Base-by-base conservation (phyloP, 2,888 invertebrate genomes). In the Dorcus hopei region DNA sequence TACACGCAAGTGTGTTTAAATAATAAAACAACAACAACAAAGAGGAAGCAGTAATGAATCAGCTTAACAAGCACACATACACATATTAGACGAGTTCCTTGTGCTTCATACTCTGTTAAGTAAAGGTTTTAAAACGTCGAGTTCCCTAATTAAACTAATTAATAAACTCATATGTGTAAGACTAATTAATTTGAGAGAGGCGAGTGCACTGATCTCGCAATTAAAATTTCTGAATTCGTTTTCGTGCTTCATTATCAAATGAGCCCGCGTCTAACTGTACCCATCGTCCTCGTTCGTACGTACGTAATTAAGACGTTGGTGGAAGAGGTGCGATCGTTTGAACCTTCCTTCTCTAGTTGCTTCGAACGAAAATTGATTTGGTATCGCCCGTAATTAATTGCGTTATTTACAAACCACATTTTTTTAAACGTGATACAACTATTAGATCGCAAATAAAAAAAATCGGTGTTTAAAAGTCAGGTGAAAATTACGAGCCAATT, bases 71-170 rank as follows among this genome's bases (percentile, higher is more conserved):
- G 9, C n/a, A 3, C 3, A 19, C 23, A 9, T 16, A 16, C 45
- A 9, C 23, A 19, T 19, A 45, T 14, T 16, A 33, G 26, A 1
- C 26, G 26, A 45, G 33, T 42, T 53, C 19, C 47, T 52, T 52
- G 40, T 52, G 39, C 33, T 57, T 57, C 43, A 57, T 52, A 52
- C 51, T 51, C 52, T 52, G 40, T 52, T 52, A 47, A 57, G 9
- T 40, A 47, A 26, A 54, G 23, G 47, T 43, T 45, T 45, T 19
- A 45, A 45, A 19, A 45, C 45, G 45, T 19, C 26, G 26, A 33
- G 45, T 23, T 48, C 40, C 39, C 49, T 51, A 57, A 57, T 57
- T 57, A 57, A 33, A 23, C 51, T 33, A 47, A 52, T 50, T 33
- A 57, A 57, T 57, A 45, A 45, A 45, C 9, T 45, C 45, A 45